Base-by-base conservation (phyloP, 1,140 invertebrate genomes). In the Cyclargus thomasi region DNA sequence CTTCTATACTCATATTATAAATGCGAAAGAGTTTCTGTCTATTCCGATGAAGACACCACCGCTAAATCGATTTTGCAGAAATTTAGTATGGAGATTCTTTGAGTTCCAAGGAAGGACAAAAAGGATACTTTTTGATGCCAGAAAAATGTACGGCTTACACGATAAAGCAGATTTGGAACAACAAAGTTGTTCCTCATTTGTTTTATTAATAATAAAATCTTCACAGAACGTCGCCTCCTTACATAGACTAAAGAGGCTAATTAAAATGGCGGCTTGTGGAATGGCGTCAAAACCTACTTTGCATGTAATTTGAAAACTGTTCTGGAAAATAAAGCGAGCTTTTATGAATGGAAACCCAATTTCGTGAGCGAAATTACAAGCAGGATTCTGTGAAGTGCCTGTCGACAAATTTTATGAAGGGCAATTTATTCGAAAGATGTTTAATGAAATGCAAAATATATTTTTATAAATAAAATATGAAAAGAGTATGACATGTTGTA, bases 251-350 rank as follows among this genome's bases (percentile, higher is more conserved):
- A 55, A 55, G 53, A 20, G 53, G 16, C 53, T 55, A 18, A 55
- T 55, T 55, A 55, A 55, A 55, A 55, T 55, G 53, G 53, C 53
- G 53, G n/a, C 16, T 55, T 17, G 53, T 55, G 53, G 18, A 55
- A 55, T 55, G 18, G 18, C n/a, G 18, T 5, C 53, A 55, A 20
- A 55, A 55, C 53, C 53, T 55, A 55, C 53, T 55, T 55, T 17
- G 53, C 53, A 20, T 55, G 10, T 5, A 18, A 55, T 55, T 55
- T 55, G 53, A 55, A 55, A 55, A 55, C n/a, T 55, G 53, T 55
- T 55, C 53, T 20, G 1, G 53, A 20, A 55, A 55, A 18, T 17
- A 55, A 55, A 55, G 18, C 16, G 53, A 4, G 53, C 53, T 55
- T 55, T 55, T 55, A 55, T 55, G 53, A 47, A 47, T 47, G 39